These are phyloP conservation scores for Dendrophyllia cribrosa DNA, from an alignment of 64 coral and sea anemone species.

Conservation along the genomic window DNA sequence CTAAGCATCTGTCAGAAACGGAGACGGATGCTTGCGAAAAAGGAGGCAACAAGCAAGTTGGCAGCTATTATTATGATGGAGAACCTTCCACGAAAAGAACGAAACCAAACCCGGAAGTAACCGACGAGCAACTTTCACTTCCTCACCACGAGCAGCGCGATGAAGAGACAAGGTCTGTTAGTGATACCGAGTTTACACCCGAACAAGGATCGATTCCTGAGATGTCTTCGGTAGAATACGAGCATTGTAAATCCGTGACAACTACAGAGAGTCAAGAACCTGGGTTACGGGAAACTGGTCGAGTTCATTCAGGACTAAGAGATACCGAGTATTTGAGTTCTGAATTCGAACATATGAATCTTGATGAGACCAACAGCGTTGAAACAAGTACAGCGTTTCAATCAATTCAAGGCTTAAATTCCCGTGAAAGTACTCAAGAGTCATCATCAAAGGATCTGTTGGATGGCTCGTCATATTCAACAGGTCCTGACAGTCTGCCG, in stretches of 20 bases:
- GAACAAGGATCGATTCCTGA: background rate
- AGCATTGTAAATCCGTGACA: background rate
- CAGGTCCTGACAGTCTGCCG: background rate
- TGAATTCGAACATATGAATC: conserved; percentile 38
- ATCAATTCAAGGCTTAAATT: background rate
- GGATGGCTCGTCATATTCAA: background rate
- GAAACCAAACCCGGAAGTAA: conserved; percentile 5
- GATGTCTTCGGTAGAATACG: background rate
- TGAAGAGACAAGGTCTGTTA: background rate
- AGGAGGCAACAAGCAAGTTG: background rate
- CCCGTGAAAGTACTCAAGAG: background rate
- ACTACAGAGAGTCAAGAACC: background rate
- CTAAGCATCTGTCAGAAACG: background rate
- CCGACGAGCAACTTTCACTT: background rate
- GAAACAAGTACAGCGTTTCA: background rate
- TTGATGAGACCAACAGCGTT: background rate
- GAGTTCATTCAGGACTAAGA: background rate
- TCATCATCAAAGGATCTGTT: background rate
- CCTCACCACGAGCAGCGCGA: too few relatives aligned
- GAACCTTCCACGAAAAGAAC: conserved; percentile 10
- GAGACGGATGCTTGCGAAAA: background rate
- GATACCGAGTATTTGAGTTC: background rate
- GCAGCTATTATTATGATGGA: background rate
- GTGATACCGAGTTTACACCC: background rate
- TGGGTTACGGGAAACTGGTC: background rate